phyloP scores from a whole-genome alignment of 2,888 invertebrate species.

The Biston stratarius region DNA sequence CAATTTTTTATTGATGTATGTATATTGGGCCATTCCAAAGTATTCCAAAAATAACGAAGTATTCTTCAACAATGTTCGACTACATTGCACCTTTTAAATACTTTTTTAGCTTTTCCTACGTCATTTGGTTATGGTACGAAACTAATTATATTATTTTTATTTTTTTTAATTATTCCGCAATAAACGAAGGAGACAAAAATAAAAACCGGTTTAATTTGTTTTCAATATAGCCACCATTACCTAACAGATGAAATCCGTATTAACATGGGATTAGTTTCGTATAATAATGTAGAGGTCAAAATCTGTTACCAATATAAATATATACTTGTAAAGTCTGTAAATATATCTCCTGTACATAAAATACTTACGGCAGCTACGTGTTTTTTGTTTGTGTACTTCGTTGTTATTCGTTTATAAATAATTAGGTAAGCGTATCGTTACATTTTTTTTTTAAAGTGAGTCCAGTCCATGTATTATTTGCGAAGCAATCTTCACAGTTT shows the following conservation, averaged over 20 bases:
- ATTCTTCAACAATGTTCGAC: constrained; percentile 17
- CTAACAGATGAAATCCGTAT: background rate
- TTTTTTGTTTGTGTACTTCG: constrained; percentile 37
- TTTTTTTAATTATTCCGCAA: no score
- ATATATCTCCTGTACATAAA: constrained; percentile 23
- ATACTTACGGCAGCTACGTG: constrained; percentile 40
- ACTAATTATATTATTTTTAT: no score
- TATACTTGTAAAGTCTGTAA: constrained; percentile 38
- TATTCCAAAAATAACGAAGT: constrained; percentile 44
- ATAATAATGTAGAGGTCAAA: background rate
- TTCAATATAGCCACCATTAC: no score
- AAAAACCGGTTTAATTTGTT: no score
- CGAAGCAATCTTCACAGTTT: no score
- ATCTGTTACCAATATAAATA: constrained; percentile 32
- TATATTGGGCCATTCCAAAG: constrained; percentile 49
- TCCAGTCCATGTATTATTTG: background rate
- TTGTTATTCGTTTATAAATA: constrained; percentile 40
- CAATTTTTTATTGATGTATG: constrained; percentile 14
- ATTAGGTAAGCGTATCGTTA: constrained; percentile 25
- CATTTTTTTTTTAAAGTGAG: background rate
- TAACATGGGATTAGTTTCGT: constrained; percentile 11
- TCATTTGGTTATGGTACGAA: constrained; percentile 6
- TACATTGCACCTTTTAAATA: constrained; percentile 1
- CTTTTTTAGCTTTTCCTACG: no score
- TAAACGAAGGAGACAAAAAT: no score